Evolutionary conservation across 2,888 invertebrate genomes (phyloP).

Genomic region (Cremastobaeus sp.): DNA sequence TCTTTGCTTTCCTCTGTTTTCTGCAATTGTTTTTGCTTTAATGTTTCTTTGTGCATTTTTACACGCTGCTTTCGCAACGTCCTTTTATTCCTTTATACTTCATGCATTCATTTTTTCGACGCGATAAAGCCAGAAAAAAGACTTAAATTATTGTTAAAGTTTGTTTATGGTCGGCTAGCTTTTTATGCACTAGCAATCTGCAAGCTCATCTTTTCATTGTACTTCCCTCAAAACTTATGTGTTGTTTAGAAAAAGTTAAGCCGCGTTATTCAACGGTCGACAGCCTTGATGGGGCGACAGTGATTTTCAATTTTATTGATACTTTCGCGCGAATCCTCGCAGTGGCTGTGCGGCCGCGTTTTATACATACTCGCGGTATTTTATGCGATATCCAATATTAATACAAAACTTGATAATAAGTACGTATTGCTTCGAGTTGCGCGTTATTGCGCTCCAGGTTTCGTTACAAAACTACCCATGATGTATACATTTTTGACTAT

Average conservation of each 20-base stretch:
- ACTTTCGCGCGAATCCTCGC: slow-evolving; percentile 11
- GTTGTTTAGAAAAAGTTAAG: slow-evolving; percentile 44
- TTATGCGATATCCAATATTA: not conserved
- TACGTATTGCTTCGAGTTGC: no score
- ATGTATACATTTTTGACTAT: no score
- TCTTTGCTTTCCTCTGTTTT: not conserved
- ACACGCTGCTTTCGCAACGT: no score
- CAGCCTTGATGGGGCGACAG: slow-evolving; percentile 32
- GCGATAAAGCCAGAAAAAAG: not conserved
- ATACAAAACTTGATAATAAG: not conserved
- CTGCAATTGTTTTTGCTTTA: slow-evolving; percentile 5
- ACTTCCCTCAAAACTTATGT: slow-evolving; percentile 33
- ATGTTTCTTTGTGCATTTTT: slow-evolving; percentile 7
- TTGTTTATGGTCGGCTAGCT: slow-evolving; percentile 30
- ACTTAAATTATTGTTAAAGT: slow-evolving; percentile 24
- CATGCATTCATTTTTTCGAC: slow-evolving; percentile 16
- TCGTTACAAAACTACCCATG: no score
- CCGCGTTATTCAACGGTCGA: slow-evolving; percentile 36
- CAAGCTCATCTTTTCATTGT: slow-evolving; percentile 3
- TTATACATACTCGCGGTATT: slow-evolving; percentile 21
- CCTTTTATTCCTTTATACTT: no score
- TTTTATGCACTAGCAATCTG: slow-evolving; percentile 30
- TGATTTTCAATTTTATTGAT: slow-evolving; percentile 51
- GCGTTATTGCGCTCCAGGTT: no score
- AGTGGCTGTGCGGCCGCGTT: slow-evolving; percentile 23